phyloP scores from a whole-genome alignment of 2,888 invertebrate species.

The Andrena camellia region DNA sequence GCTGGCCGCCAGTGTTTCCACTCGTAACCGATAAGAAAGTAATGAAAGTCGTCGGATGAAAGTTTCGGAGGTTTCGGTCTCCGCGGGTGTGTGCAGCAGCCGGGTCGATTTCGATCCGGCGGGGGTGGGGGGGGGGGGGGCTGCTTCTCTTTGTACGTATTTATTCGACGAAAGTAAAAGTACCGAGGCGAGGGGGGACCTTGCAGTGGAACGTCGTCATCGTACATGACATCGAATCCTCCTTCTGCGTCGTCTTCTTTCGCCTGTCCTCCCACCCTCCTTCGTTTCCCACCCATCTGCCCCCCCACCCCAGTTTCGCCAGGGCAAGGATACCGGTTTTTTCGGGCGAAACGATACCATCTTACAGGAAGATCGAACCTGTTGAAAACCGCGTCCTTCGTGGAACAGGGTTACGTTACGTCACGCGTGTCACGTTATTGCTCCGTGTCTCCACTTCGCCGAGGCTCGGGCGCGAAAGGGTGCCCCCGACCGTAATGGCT shows the following conservation, averaged over 20 bases:
- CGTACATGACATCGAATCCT: slow-evolving; percentile 55
- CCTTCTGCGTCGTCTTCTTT: slow-evolving; percentile 29
- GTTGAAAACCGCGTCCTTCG: slow-evolving; percentile 72
- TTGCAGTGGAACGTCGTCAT: slow-evolving; percentile 64
- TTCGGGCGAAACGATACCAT: slow-evolving; percentile 66
- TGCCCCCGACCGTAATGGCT: no score
- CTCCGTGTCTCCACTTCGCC: slow-evolving; percentile 1
- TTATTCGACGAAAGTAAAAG: slow-evolving; percentile 77
- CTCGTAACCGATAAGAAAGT: slow-evolving; percentile 82
- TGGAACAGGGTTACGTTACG: slow-evolving; percentile 72
- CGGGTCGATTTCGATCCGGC: slow-evolving; percentile 27
- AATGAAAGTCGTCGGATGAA: slow-evolving; percentile 82
- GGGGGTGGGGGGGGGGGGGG: neutral
- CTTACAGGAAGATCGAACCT: slow-evolving; percentile 74
- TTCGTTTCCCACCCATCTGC: neutral
- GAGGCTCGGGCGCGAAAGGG: neutral
- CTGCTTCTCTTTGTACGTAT: slow-evolving; percentile 47
- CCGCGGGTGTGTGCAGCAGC: slow-evolving; percentile 9
- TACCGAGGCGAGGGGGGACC: slow-evolving; percentile 60
- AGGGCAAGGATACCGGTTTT: slow-evolving; percentile 67
- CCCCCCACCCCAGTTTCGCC: slow-evolving; percentile 4
- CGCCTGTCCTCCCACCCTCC: neutral
- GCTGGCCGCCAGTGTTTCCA: slow-evolving; percentile 70
- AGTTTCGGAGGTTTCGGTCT: slow-evolving; percentile 72
- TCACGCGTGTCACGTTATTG: slow-evolving; percentile 56